Evolutionary conservation across 64 coral and sea anemone genomes (phyloP).

Genomic region (Stichodactyla helianthus): DNA sequence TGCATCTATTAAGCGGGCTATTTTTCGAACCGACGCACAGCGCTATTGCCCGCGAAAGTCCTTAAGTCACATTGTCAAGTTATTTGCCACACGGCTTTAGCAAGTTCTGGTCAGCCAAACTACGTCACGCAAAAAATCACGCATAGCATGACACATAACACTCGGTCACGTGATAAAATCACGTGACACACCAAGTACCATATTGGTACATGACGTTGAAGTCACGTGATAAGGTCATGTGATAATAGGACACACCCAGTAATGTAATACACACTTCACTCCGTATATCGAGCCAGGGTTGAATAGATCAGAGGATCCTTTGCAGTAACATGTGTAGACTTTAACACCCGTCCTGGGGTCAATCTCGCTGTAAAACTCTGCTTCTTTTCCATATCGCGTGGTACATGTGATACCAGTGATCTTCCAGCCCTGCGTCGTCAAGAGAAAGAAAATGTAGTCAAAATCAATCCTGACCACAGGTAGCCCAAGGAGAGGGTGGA

Average conservation of each 20-base stretch:
- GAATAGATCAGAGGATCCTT: conserved; percentile 19
- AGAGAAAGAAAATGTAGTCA: not conserved
- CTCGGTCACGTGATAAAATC: no score
- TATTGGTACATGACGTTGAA: not conserved
- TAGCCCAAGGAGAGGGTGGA: not conserved
- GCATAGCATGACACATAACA: no score
- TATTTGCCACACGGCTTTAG: no score
- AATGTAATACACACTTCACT: conserved; percentile 55
- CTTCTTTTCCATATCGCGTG: conserved; percentile 45
- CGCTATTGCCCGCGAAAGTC: no score
- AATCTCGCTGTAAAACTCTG: conserved; percentile 14
- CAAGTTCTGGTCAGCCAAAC: no score
- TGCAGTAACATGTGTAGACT: conserved; percentile 43
- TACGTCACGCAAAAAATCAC: no score
- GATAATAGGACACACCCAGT: conserved; percentile 69
- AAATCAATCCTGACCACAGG: not conserved
- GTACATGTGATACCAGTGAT: conserved; percentile 58
- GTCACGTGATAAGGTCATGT: conserved; percentile 7
- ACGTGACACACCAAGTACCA: not conserved
- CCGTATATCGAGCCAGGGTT: not conserved
- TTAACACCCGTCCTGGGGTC: not conserved
- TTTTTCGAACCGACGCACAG: no score
- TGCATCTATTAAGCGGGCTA: no score
- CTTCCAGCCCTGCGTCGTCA: conserved; percentile 45
- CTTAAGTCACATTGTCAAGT: no score